These are phyloP conservation scores for Nipponia nippon DNA, from an alignment of 2,113 vertebrate species.

Conservation along the genomic window DNA sequence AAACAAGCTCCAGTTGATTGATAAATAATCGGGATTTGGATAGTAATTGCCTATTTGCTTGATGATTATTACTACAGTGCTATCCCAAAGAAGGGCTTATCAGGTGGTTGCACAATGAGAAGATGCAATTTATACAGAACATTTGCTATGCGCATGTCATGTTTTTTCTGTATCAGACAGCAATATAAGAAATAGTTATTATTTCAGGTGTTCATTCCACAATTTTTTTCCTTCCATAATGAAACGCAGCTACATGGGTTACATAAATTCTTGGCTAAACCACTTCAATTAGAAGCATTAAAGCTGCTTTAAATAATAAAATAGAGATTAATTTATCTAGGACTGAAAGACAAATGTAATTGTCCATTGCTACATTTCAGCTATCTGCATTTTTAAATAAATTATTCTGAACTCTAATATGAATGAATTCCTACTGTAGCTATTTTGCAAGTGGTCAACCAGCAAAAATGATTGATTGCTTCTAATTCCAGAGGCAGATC, in stretches of 20 bases:
- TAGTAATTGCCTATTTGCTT: not conserved
- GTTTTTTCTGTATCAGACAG: not conserved
- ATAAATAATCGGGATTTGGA: not conserved
- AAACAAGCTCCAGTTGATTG: not conserved
- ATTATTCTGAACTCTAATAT: not conserved
- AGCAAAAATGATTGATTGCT: not conserved
- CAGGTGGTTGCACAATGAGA: not conserved
- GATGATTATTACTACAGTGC: not conserved
- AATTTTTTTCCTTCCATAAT: not conserved
- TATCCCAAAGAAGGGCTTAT: not conserved
- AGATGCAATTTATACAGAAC: not conserved
- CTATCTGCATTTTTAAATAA: not conserved
- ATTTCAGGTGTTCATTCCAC: not conserved
- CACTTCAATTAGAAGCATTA: not conserved
- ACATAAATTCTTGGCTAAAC: not conserved
- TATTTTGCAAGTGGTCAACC: not conserved
- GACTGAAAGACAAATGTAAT: not conserved
- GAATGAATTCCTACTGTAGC: not conserved
- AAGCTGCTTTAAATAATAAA: not conserved
- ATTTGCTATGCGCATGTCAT: not conserved
- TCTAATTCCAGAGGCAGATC: not conserved
- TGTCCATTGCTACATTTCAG: not conserved
- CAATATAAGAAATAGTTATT: not conserved
- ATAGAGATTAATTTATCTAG: not conserved
- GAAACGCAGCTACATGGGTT: not conserved